phyloP scores from a whole-genome alignment of 1,140 invertebrate genomes.

The Pentalonia nigronervosa region DNA sequence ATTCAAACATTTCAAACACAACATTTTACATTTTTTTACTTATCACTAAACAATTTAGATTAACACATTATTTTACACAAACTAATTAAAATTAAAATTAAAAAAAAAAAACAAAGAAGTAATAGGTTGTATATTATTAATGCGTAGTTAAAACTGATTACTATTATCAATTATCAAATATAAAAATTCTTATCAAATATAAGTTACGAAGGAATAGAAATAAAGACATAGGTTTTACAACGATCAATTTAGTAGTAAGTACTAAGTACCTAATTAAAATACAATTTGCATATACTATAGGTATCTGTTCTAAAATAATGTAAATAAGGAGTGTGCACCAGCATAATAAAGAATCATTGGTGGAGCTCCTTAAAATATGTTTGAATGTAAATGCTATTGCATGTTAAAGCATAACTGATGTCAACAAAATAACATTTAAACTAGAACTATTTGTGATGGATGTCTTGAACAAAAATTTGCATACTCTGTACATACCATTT shows the following conservation, averaged over 20 bases:
- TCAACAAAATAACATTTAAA: constrained; percentile 4
- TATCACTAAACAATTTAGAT: neutral
- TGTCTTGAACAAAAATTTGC: neutral
- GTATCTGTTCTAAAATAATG: neutral
- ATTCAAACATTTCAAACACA: neutral
- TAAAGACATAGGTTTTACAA: neutral
- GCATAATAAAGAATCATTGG: constrained; percentile 41
- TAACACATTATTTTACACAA: neutral
- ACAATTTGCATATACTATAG: neutral
- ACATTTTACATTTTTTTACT: neutral
- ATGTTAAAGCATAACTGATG: neutral
- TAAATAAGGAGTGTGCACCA: constrained; percentile 37
- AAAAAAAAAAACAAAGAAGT: neutral
- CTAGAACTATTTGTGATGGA: neutral
- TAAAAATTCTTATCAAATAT: constrained; percentile 1
- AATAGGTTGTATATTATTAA: neutral
- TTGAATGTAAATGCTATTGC: neutral
- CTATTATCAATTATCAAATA: neutral
- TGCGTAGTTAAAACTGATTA: neutral
- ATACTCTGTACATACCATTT: neutral
- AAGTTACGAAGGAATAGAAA: neutral
- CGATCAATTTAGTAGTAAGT: neutral
- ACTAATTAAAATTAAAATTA: neutral
- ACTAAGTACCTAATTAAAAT: neutral
- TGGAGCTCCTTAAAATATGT: constrained; percentile 19